Percentiles rank a stretch among this genome's conserved stretches.
Evolutionary conservation across 2,797 vertebrate genomes (phyloP).

Genomic region (Gorsachius magnificus): DNA sequence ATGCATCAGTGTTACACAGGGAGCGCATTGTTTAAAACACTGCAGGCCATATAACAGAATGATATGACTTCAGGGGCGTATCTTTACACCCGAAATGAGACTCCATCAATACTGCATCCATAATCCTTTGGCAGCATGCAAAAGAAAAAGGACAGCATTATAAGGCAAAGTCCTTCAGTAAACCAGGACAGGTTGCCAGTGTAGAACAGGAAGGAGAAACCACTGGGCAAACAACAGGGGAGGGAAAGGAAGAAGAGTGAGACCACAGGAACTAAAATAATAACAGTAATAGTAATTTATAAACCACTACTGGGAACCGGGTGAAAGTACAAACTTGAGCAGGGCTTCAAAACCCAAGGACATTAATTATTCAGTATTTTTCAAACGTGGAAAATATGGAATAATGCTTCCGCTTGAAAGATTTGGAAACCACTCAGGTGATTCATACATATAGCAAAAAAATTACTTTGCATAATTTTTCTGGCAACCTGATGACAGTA

Average conservation of each 20-base stretch:
- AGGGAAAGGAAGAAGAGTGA: slow-evolving; percentile 5
- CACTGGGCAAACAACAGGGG: background rate
- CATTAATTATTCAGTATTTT: background rate
- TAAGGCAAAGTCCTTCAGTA: slow-evolving; percentile 6
- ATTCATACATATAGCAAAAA: background rate
- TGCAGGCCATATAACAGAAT: background rate
- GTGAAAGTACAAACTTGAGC: background rate
- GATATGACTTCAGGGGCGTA: background rate
- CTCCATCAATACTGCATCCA: slow-evolving; percentile 27
- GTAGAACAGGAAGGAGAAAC: background rate
- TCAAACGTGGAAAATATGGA: background rate
- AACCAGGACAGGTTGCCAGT: background rate
- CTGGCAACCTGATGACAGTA: background rate
- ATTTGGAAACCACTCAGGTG: background rate
- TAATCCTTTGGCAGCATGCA: slow-evolving; percentile 61
- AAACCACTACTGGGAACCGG: background rate
- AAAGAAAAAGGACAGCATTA: slow-evolving; percentile 53
- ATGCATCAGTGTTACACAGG: background rate
- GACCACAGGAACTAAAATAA: slow-evolving; percentile 10
- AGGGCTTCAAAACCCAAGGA: background rate
- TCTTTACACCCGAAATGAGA: background rate
- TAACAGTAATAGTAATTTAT: background rate
- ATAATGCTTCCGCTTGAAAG: background rate
- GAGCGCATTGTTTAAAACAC: background rate
- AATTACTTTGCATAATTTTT: background rate